A percentile compares a stretch with the other conserved stretches of the same genome.
phyloP scores from a whole-genome alignment of 2,113 vertebrate genomes.

The Muntiacus muntjak region DNA sequence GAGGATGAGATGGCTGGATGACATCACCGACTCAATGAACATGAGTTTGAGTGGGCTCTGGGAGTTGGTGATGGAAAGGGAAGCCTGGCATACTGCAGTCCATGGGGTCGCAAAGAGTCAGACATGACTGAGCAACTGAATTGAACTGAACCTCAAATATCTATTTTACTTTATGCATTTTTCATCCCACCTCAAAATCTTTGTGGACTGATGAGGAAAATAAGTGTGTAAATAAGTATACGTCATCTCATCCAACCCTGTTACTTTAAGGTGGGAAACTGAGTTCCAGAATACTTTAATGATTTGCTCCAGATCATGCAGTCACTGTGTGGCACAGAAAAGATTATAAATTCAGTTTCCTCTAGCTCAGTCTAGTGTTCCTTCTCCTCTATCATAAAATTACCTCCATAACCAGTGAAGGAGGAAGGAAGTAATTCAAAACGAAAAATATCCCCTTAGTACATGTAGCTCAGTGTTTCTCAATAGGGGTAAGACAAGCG shows the following conservation, averaged over 20 bases:
- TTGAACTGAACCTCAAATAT: background rate
- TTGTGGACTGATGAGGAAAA: background rate
- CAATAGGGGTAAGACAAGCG: background rate
- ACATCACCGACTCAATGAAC: background rate
- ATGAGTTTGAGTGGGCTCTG: background rate
- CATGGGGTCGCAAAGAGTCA: background rate
- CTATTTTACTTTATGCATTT: background rate
- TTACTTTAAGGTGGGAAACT: background rate
- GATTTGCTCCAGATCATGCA: background rate
- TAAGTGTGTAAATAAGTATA: background rate
- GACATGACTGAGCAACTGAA: background rate
- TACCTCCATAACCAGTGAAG: background rate
- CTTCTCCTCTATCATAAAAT: background rate
- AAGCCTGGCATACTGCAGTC: background rate
- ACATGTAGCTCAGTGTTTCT: background rate
- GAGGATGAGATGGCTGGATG: background rate
- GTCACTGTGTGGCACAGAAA: background rate
- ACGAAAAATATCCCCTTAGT: background rate
- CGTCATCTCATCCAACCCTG: background rate
- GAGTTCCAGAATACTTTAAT: background rate
- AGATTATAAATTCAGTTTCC: background rate
- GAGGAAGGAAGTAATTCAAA: background rate
- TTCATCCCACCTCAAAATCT: background rate
- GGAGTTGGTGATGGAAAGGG: background rate
- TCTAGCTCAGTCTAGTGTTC: background rate